Base-by-base conservation (phyloP, 2,113 vertebrate species). In the Orthonyx spaldingii region DNA sequence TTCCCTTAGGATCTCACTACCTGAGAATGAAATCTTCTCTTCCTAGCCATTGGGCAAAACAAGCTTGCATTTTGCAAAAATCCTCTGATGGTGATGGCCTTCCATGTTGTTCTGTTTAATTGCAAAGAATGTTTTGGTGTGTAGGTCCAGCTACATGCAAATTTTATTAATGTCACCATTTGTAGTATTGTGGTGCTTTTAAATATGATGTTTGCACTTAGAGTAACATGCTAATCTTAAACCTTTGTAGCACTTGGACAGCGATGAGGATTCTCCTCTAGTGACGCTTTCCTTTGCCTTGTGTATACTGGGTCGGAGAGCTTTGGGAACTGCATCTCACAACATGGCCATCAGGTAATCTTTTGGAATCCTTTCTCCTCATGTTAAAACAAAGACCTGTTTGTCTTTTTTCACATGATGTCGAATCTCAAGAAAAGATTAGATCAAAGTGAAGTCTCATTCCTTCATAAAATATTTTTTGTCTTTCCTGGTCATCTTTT, bases 221-320 rank as follows among this genome's bases (percentile, higher is more conserved):
- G 37, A 86, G 26, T 95, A 65, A 65, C 7, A 3, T 15, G 39
- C 70, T 94, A 1, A 61, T 92, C 81, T 97, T 37, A 59, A 95
- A 97, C 93, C 83, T 63, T 93, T 88, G 11, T 95, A 99, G 99
- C 98, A 97, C 56, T 96, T 99, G 92, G 99, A 99, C 68, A 98
- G 98, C 3, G 99, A 99, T 53, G 99, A 99, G 95, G 99, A 99
- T 97, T 99, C 99, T 47, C 93, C 98, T 41, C 95, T 99, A 57
- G 99, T 99, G 86, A 99, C 99, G 0, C 98, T 99, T 94, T 99
- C 98, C 87, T 99, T 99, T 86, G 99, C 99, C 41, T 98, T 99
- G 71, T 99, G 99, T 16, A 98, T 99, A 79, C 97, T 99, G 95
- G 99, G 99, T 42, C 98, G 99, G 94, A 98, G 99, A 97, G 98